These are phyloP conservation scores for Sepioteuthis lessoniana DNA, from an alignment of 2,888 invertebrate species.

Conservation along the genomic window DNA sequence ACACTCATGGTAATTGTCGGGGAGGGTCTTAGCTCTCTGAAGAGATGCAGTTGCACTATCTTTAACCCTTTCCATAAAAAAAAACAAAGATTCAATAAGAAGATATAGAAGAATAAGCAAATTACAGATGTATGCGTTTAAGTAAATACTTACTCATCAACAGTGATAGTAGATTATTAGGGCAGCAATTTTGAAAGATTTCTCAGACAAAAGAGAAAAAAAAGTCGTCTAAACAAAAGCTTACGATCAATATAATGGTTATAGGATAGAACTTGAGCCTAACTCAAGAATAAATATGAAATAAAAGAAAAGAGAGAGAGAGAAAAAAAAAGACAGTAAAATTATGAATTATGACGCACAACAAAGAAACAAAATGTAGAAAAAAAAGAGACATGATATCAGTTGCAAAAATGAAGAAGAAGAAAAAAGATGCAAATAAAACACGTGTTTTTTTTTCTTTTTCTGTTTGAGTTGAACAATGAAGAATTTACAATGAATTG, in stretches of 20 bases:
- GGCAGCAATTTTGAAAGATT: neutral
- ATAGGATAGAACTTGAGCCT: neutral
- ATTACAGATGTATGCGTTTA: too few relatives aligned
- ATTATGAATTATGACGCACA: neutral
- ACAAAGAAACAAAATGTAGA: neutral
- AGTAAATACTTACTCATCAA: neutral
- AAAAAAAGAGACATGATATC: neutral
- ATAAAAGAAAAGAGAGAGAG: neutral
- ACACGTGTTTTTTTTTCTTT: neutral
- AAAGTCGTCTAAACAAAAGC: neutral
- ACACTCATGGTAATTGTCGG: too few relatives aligned
- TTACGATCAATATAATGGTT: neutral
- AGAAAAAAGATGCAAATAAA: neutral
- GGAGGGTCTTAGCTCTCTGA: too few relatives aligned
- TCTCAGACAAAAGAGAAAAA: neutral
- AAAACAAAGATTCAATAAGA: too few relatives aligned
- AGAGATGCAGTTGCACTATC: too few relatives aligned
- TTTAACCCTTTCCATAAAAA: too few relatives aligned
- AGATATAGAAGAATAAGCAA: too few relatives aligned
- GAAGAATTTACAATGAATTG: neutral
- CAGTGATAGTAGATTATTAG: neutral
- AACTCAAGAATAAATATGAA: neutral
- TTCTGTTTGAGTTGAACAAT: slow-evolving; percentile 11
- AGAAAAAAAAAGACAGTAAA: neutral
- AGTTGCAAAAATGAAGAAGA: neutral